These are phyloP conservation scores for Pseudomyrmex sp. DNA, from an alignment of 1,140 invertebrate genomes.

Conservation along the genomic window DNA sequence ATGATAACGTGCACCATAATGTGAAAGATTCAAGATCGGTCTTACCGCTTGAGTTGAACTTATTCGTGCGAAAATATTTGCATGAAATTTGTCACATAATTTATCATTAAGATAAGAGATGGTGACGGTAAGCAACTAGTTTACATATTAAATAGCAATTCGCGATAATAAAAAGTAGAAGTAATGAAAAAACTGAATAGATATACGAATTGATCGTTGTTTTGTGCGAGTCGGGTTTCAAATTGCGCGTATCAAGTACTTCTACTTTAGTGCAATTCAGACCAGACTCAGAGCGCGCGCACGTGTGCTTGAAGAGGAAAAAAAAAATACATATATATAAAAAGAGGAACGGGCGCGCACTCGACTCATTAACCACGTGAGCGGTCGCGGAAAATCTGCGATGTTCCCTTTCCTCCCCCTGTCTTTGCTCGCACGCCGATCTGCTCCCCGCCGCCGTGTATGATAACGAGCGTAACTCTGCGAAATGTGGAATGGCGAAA, in stretches of 20 bases:
- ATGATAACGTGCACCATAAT: background rate
- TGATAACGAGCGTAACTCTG: conserved; percentile 78
- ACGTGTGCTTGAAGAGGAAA: background rate
- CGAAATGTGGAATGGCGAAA: conserved; percentile 67
- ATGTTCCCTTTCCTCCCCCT: background rate
- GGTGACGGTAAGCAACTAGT: background rate
- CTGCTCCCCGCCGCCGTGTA: conserved; percentile 58
- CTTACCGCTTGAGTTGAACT: too few relatives aligned
- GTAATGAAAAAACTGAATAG: background rate
- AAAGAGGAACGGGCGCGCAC: background rate
- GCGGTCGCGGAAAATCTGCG: conserved; percentile 7
- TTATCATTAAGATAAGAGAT: background rate
- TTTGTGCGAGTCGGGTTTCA: background rate
- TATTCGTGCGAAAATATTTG: background rate
- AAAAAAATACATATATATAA: background rate
- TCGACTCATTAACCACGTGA: conserved; percentile 25
- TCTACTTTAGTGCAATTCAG: conserved; percentile 1
- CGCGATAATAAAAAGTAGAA: background rate
- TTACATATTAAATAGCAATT: background rate
- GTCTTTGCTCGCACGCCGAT: background rate
- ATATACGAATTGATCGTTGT: background rate
- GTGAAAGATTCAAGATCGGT: background rate
- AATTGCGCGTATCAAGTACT: background rate
- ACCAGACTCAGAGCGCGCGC: background rate
- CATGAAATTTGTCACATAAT: background rate